Conservation (phyloP, 2,797 vertebrate genomes). For the Manis crassicaudata region DNA sequence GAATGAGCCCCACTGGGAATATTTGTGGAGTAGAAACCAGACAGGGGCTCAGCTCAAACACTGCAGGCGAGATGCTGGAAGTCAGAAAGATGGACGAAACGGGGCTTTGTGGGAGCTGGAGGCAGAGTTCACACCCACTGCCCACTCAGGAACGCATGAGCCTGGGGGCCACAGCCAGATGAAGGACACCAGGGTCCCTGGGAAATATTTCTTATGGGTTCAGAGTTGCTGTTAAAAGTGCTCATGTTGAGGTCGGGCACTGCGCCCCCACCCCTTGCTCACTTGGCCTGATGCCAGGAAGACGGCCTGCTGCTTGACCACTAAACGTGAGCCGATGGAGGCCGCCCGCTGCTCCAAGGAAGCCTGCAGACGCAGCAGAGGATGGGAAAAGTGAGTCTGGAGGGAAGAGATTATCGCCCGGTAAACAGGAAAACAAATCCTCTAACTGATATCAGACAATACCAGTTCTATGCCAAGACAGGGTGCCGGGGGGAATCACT, state of each 20-base stretch:
- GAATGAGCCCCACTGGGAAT: not conserved
- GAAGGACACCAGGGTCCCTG: not conserved
- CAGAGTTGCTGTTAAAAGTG: not conserved
- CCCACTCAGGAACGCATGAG: not conserved
- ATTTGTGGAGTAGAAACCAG: not conserved
- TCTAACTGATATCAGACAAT: not conserved
- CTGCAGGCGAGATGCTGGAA: not conserved
- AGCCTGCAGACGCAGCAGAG: accelerated
- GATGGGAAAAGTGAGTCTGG: not conserved
- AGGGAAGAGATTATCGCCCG: not conserved
- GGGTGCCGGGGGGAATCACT: not conserved
- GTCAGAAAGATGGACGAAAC: too few species aligned
- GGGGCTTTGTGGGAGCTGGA: not conserved
- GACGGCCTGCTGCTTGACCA: not conserved
- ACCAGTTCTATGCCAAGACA: not conserved
- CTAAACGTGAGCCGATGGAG: too few species aligned
- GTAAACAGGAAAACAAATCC: not conserved
- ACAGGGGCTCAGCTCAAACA: not conserved
- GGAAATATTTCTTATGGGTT: not conserved
- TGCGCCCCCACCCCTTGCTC: not conserved
- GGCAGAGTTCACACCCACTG: too few species aligned
- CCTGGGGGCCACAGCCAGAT: not conserved
- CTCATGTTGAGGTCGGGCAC: not conserved
- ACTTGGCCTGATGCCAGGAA: not conserved
- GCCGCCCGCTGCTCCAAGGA: accelerated